Base-by-base conservation (phyloP, 2,888 invertebrate species). In the Agonopterix alstromeriana region DNA sequence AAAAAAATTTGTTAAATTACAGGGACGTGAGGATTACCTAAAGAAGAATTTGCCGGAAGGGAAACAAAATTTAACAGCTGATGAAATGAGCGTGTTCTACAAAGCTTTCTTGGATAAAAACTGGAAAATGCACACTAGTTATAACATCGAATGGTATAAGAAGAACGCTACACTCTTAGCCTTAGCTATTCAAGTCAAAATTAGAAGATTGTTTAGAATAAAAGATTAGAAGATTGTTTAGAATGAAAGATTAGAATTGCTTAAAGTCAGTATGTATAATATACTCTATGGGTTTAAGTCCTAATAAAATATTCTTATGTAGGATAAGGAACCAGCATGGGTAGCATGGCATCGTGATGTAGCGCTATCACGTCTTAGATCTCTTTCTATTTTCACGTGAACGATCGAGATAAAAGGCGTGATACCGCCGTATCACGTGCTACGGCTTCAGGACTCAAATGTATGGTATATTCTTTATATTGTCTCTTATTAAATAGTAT, bases 61-160 rank as follows among this genome's bases (percentile, higher is more conserved):
- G 7, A 82, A 90, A 56, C 82, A 89, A 48, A 91, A 90, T 42
- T 72, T 94, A 14, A 91, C 92, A 3, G 93, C 95, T 1, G 95
- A 96, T 79, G 94, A 95, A 78, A 94, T 97, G 94, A 96, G 97
- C 62, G 92, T 93, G 17, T 97, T 97, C 79, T 97, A 97, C 70
- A 96, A 95, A 82, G 79, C 90, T 45, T 97, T 97, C 73, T 84
- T 97, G 10, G 95, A 97, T 73, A 93, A 94, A 67, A 95, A 97
- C 73, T 94, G 94, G 92, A 90, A 90, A 59, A 76, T 84, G 0
- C 97, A 97, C 74, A 79, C 94, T 0, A 79, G 88, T 51, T 97
- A 97, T 71, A 97, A 97, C 69, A 84, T 93, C 47, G 92, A 93
- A 51, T 97, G 97, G 97, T 96, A 97, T 74, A 92, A 91, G 63